Evolutionary conservation across 2,888 invertebrate genomes (phyloP), one percentile per base, ranked within the genome.

Genomic region (Metellina segmentata): DNA sequence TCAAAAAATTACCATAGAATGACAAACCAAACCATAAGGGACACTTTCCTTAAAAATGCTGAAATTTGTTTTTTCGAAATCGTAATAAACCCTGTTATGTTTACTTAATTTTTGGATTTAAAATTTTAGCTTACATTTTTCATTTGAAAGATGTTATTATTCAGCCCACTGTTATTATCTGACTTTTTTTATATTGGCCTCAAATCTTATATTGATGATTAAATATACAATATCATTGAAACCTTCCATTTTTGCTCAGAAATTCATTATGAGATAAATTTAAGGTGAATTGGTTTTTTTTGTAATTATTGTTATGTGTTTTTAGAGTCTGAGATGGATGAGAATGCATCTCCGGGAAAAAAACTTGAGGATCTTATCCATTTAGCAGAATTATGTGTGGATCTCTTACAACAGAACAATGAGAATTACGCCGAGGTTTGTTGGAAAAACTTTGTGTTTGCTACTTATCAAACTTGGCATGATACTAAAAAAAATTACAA

Each of bases 351-450:
- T 51, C 97, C 98, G 8, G 97, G 97, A 89, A 98, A 98, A 95
- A 98, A 98, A 95, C 96, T 99, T 83, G 99, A 99, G 95, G 99
- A 99, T 95, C 96, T 99, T 89, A 98, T 99, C 94, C 98, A 98
- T 95, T 96, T 99, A 94, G 98, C 99, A 16, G 99, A 99, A 95
- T 96, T 99, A 78, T 99, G 99, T 95, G 99, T 99, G 86, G 99
- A 99, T 95, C 96, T 99, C 72, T 96, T 99, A 93, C 99, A 99
- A 95, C 99, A 99, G 95, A 99, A 99, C 95, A 99, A 99, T 96
- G 99, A 99, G 95, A 99, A 99, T 95, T 99, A 99, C 95, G 98
- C 99, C 93, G 99, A 99, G 98, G 99, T 99, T 96, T 96, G 95
- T 94, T 88, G 20, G 16, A 49, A 34, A 70, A 16, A 2, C n/a